Base-by-base conservation (phyloP, 1,140 invertebrate genomes). In the Trichonephila inaurata region DNA sequence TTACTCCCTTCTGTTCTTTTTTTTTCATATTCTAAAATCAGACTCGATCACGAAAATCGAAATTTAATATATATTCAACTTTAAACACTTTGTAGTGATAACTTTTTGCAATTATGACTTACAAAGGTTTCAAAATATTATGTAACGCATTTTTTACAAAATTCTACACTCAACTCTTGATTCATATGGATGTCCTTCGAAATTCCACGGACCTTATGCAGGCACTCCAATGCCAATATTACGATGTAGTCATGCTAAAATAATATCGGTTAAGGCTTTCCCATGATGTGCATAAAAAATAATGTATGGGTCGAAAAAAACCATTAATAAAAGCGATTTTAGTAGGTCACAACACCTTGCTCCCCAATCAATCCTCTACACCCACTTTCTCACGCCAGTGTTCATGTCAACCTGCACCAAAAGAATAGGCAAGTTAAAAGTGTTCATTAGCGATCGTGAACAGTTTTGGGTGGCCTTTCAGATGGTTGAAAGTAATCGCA, bases 341-440 rank as follows among this genome's bases (percentile, higher is more conserved):
- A 77, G 72, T 40, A 77, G 72, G 72, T 77, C 72, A 77, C 72
- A 77, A n/a, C 69, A 77, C 69, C 72, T 69, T 69, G 8, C 24
- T 69, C 66, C 72, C 28, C 33, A 1, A 18, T 19, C 16, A 12
- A 33, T 40, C 72, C 33, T 3, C 28, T 18, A 40, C 28, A 40
- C 28, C 72, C 69, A 24, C 33, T 77, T 77, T 77, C 72, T 77
- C 72, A 77, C 28, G 72, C 14, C 33, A 6, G 33, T 40, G 28
- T 77, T 40, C 72, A 33, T 77, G 72, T 40, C 72, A 40, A 77
- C 72, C 28, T 77, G 72, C 72, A 18, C 24, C 72, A 18, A 6
- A 40, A 18, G 72, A 77, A 33, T 77, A 16, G 72, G 33, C 28
- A 33, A 77, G 33, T 77, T 28, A 33, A 77, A 77, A 77, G 72